Base-by-base conservation (phyloP, 2,888 invertebrate species). In the Zygaena filipendulae region DNA sequence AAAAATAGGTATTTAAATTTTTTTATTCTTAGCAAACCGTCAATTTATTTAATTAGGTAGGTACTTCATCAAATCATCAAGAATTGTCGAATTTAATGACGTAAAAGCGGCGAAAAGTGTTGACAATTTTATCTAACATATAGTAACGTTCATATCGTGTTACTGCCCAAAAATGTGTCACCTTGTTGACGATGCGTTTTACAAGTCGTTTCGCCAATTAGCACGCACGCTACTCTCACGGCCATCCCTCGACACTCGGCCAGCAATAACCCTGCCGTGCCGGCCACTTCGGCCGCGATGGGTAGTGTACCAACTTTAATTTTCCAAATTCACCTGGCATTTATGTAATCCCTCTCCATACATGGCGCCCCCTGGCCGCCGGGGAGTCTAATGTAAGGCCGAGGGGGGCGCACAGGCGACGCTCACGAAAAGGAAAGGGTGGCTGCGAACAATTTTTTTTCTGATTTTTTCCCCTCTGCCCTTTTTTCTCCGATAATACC, bases 291-390 rank as follows among this genome's bases (percentile, higher is more conserved):
- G 40, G 42, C 40, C 42, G 45, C n/a, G 40, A 47, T 43, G 44
- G 52, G 50, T 55, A 54, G 52, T 55, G 56, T 54, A 53, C 49
- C 52, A 54, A 66, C 63, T 77, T 75, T 75, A 74, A 77, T 74
- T 77, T 72, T 64, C 71, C 64, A 71, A 77, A 75, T 70, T 71
- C 70, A 77, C 77, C 74, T 77, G 72, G 52, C 71, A 66, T 63
- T 69, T 62, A 68, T 63, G 66, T 72, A 68, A 69, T 68, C 64
- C 63, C 59, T 51, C 45, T 36, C 52, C 50, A 66, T 64, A 59
- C 59, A 63, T 54, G 50, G 58, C 60, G 49, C 61, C 61, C 59
- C 56, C 54, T 57, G 49, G 45, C 49, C 53, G 57, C 57, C 49
- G 44, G 52, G 54, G 57, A 43, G 69, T 61, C 61, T 66, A 67